phyloP scores from a whole-genome alignment of 2,113 vertebrate genomes.

The Chloropsis cyanopogon region DNA sequence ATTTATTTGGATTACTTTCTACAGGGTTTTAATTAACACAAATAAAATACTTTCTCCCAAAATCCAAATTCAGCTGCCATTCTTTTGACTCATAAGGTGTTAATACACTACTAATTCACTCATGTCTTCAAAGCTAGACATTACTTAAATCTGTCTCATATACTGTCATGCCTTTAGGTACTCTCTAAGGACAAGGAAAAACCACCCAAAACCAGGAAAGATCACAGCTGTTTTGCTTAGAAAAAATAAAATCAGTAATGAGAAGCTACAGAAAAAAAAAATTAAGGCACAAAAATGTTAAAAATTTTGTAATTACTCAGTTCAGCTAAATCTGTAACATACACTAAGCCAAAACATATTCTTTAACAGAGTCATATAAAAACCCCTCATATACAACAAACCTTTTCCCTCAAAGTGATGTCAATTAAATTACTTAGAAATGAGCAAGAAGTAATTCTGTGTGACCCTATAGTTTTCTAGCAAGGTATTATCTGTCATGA shows the following conservation, averaged over 20 bases:
- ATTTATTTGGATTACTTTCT: background rate
- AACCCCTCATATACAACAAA: background rate
- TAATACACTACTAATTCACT: background rate
- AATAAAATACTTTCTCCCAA: background rate
- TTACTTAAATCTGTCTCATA: background rate
- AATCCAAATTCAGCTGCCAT: background rate
- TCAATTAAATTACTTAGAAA: conserved; percentile 60
- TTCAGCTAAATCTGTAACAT: background rate
- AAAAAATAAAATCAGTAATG: background rate
- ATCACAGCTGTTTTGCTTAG: background rate
- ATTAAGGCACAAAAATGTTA: background rate
- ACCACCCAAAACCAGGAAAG: background rate
- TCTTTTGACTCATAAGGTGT: background rate
- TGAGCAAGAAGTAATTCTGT: conserved; percentile 46
- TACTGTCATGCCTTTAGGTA: background rate
- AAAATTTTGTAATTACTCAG: background rate
- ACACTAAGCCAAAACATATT: background rate
- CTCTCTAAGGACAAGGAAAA: background rate
- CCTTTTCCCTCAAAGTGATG: background rate
- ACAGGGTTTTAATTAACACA: background rate
- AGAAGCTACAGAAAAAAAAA: background rate
- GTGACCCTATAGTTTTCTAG: conserved; percentile 67
- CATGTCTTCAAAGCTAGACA: background rate
- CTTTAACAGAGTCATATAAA: background rate
- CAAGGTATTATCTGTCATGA: conserved; percentile 72